Conservation (phyloP, 2,797 vertebrate species). For the Gobionotothen gibberifrons region DNA sequence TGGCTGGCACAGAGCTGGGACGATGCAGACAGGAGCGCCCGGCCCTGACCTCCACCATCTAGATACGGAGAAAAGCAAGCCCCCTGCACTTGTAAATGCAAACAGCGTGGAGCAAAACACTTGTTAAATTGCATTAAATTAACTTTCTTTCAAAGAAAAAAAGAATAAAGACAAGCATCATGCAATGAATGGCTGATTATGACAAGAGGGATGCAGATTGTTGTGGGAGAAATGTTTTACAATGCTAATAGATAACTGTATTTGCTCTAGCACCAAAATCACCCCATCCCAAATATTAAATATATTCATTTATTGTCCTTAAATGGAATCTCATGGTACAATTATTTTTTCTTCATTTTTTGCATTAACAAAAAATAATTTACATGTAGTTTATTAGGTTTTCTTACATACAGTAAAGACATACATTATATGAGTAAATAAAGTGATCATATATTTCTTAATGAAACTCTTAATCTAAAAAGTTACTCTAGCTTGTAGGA, state of each 20-base stretch:
- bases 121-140: constrained; percentile 48
- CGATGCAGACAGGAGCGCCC: constrained; percentile 76
- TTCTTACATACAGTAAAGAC: too few relatives aligned
- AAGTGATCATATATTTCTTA: too few relatives aligned
- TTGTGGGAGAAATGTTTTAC: not conserved
- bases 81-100: constrained; percentile 52
- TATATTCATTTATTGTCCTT: too few relatives aligned
- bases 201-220: not conserved
- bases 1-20: constrained; percentile 70
- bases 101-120: constrained; percentile 56
- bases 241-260: not conserved
- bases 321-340: too few relatives aligned
- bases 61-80: constrained; percentile 57
- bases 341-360: too few relatives aligned
- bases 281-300: too few relatives aligned
- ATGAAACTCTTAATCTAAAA: too few relatives aligned
- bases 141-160: constrained; percentile 19
- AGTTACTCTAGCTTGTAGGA: too few relatives aligned
- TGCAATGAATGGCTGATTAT: constrained; percentile 10
- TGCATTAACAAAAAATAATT: too few relatives aligned
- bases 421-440: too few relatives aligned
- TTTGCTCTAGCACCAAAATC: not conserved
- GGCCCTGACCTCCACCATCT: constrained; percentile 74
- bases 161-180: not conserved
- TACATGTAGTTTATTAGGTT: too few relatives aligned